Base-by-base conservation (phyloP, 2,797 vertebrate genomes). In the Psittacula echo region DNA sequence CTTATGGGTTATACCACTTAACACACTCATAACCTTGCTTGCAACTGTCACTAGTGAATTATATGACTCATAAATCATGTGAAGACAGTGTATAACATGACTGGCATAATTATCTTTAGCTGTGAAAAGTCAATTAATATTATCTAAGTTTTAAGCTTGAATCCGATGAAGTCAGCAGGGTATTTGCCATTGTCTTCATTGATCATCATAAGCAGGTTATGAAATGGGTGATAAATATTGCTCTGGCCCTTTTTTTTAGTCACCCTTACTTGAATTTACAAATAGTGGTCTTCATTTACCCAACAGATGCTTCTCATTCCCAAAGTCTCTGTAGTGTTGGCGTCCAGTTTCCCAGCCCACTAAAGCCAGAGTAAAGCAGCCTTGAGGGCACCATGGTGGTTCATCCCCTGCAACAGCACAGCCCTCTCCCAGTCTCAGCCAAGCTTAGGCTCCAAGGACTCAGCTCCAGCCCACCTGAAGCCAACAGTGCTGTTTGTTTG, bases 401-500 rank as follows among this genome's bases (percentile, higher is more conserved):
- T 7, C 1, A 0, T 15, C 13, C 19, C 12, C 67, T 56, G 17
- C 22, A 34, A 7, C 7, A 53, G 22, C 22, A 13, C 11, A 53
- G 53, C 9, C 19, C 11, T 26, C n/a, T 39, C n/a, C 18, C 24
- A 30, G 10, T 39, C 16, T 62, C 0, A 0, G 7, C 11, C 0
- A 1, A 44, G 23, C 29, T 53, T 3, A 1, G 45, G 7, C 3
- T 13, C n/a, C 0, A 1, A 12, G 26, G 12, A 8, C 16, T 73
- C 37, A 54, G 32, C 13, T 44, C 34, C 8, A 17, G 62, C n/a
- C 17, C 26, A 45, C 39, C 30, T 65, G 47, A 62, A 85, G 41
- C 41, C 67, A 87, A 0, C 0, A 1, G 4, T 0, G 1, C 15
- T 53, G 14, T 9, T 65, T 53, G 14, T 9, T 61, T 61, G 29